Evolutionary conservation across 1,140 invertebrate genomes (phyloP), one percentile per base, ranked within the genome.

Genomic region (Sitobion miscanthi): DNA sequence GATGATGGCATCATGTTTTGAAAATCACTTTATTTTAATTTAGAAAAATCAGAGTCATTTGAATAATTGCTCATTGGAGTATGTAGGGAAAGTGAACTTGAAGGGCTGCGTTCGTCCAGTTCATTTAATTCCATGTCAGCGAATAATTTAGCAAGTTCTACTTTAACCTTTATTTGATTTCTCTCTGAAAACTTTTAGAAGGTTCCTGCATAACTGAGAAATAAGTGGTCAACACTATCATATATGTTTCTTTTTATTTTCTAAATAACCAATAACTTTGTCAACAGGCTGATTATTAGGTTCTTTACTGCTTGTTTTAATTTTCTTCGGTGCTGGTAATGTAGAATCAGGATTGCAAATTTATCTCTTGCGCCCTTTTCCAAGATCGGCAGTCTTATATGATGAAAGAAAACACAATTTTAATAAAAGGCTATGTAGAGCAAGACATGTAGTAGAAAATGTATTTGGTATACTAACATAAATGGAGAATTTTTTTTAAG

Each of bases 61-160:
- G 83, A 86, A 86, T 86, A 86, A 86, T 86, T 86, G 83, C 83
- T 87, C 8, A 87, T 87, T 30, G 85, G 30, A 87, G 45, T 30
- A 85, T 45, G 83, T 45, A 49, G 1, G 45, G 85, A 86, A 35
- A 47, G 85, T 86, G 85, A 49, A 87, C 85, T 87, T 87, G 85
- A 87, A 87, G 45, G 21, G 11, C 45, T 25, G 45, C 85, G 45
- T 87, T 87, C 85, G 17, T 87, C 85, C 49, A 87, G 21, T 87
- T 87, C 85, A 49, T 87, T 87, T 87, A 87, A 87, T 49, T 87
- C 85, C 85, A 87, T 87, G 25, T 87, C 85, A 87, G 5, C 45
- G 25, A 87, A 87, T 87, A 87, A 87, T 49, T 87, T 87, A 87
- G 86, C 86, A 35, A 88, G 86, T 88, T 88, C 86, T 88, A 88